phyloP scores from a whole-genome alignment of 1,140 invertebrate genomes.

The Scaptomyza pallida region DNA sequence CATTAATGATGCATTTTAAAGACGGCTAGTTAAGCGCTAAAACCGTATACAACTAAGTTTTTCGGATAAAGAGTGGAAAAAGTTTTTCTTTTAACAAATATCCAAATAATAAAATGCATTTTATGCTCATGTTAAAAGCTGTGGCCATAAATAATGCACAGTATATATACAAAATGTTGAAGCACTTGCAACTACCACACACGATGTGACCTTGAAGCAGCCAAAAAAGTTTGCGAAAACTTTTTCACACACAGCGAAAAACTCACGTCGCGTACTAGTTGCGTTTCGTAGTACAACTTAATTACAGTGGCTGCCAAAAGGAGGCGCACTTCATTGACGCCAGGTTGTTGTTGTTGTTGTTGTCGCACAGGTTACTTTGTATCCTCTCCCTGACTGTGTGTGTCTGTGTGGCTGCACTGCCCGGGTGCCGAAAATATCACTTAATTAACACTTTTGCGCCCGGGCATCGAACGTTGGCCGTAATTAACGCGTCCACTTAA shows the following conservation, averaged over 20 bases:
- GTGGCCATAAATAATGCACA: no score
- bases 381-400: slow-evolving; percentile 18
- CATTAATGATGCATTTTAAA: slow-evolving; percentile 75
- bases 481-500: slow-evolving; percentile 84
- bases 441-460: slow-evolving; percentile 84
- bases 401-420: not conserved
- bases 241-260: slow-evolving; percentile 20
- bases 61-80: not conserved
- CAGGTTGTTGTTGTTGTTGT: slow-evolving; percentile 1
- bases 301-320: slow-evolving; percentile 72
- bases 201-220: slow-evolving; percentile 54
- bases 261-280: slow-evolving; percentile 38
- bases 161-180: no score
- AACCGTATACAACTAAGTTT: slow-evolving; percentile 1
- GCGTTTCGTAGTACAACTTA: slow-evolving; percentile 74
- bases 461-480: slow-evolving; percentile 57
- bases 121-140: not conserved
- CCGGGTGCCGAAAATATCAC: slow-evolving; percentile 84
- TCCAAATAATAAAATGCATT: no score
- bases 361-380: slow-evolving; percentile 18
- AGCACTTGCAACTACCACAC: no score
- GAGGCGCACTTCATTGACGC: slow-evolving; percentile 22
- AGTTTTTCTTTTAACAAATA: no score
- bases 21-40: slow-evolving; percentile 33
- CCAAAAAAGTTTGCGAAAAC: slow-evolving; percentile 13